Base-by-base conservation (phyloP, 2,113 vertebrate species). In the Tupaia chinensis region DNA sequence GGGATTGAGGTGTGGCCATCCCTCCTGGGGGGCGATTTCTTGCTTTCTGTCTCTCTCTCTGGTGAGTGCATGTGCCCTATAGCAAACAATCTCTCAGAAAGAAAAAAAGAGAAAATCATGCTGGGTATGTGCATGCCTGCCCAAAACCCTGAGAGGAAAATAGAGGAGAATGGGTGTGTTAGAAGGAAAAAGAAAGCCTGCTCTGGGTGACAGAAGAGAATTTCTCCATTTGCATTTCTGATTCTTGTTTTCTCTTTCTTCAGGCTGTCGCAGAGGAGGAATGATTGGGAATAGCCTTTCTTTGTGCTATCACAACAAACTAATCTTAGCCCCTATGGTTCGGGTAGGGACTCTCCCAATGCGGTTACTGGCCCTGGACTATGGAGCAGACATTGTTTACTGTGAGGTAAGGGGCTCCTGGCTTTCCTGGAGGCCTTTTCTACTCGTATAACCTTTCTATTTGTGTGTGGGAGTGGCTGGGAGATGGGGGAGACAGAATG, bases 331-430 rank as follows among this genome's bases (percentile, higher is more conserved):
- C 17, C 99, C 99, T 0, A 99, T 99, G 99, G 99, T 99, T 79
- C 99, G 99, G 0, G 99, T 99, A 14, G 99, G 99, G 25, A 99
- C 99, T 0, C 98, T 99, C 6, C 99, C 99, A 0, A 99, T 99
- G 99, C 98, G 99, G 3, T 99, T 99, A 15, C 98, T 99, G 25
- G 99, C 99, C 15, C 98, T 99, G 98, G 99, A 99, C 98, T 99
- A 99, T 23, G 99, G 99, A 56, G 99, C 99, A 0, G 99, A 99
- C 91, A 98, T 99, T 61, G 99, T 99, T 69, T 99, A 99, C 98
- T 99, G 99, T 81, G 99, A 99, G 99, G 99, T 99, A 98, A 86
- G 98, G 65, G 19, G 23, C n/a, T 76, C 10, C 80, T 79, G 22
- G 29, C 66, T 73, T 94, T 90, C 65, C 63, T 13, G 0, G 93